Base-by-base conservation (phyloP, 92 coral and sea anemone genomes). In the Palythoa heliodiscus region DNA sequence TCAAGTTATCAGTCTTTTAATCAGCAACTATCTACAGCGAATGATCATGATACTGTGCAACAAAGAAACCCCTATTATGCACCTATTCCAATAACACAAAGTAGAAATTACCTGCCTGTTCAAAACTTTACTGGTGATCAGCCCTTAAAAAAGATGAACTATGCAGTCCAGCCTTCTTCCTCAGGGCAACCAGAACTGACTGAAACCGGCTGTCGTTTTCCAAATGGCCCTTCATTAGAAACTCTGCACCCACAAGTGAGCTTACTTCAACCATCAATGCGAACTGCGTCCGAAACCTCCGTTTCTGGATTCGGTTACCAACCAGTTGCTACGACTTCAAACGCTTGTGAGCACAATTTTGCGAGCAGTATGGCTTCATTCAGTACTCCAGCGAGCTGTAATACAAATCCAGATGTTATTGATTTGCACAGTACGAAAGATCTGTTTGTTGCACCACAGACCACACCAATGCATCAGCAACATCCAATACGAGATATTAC, bases 341-440 rank as follows among this genome's bases (percentile, higher is more conserved):
- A 54, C 67, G 19, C 40, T 53, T 53, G 43, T 29, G 81, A 53
- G 39, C 53, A 76, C 25, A 76, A 7, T 54, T 76, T 52, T 53
- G 66, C 22, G 12, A 14, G 14, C 17, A 57, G 47, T 19, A 10
- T 43, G 12, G 40, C 66, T 52, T 76, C 81, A 13, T 17, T 24
- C 20, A 52, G 40, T 4, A 22, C 79, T 22, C 17, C 43, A 7
- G 13, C 63, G 35, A 58, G 64, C 20, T 20, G 25, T 37, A 53
- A 29, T 52, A 76, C 22, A 15, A 64, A 22, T 14, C 20, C n/a
- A 43, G 81, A 76, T 52, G 63, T 76, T 48, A 76, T 76, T 29
- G 67, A 76, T 40, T 76, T 76, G 68, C 81, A 76, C 50, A 76
- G 14, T 13, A 76, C 81, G 23, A 76, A 76, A 76, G 81, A 76